A percentile compares a stretch with the other conserved stretches of the same genome.
phyloP scores from a whole-genome alignment of 35 echinoderm and acorn worm species.

The Lytechinus pictus region DNA sequence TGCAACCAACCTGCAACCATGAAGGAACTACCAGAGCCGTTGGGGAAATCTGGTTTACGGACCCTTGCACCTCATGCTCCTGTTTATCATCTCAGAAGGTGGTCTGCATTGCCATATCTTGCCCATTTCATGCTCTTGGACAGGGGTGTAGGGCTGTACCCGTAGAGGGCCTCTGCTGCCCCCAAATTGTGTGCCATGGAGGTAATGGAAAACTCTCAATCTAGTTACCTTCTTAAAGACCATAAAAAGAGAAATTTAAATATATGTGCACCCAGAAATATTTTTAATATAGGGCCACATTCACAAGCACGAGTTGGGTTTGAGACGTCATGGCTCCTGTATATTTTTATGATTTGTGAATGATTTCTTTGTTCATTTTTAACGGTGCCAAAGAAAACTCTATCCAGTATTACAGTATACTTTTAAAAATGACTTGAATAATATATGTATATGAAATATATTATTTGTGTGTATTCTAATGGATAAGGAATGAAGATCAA shows the following conservation, averaged over 20 bases:
- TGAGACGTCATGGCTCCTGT: no score
- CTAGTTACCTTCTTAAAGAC: not conserved
- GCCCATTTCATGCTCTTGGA: conserved; percentile 23
- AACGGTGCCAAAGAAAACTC: no score
- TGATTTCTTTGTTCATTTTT: no score
- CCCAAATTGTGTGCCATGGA: conserved; percentile 58
- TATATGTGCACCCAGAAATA: no score
- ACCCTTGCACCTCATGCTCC: conserved; percentile 52
- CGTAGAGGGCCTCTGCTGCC: conserved; percentile 56
- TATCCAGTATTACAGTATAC: no score
- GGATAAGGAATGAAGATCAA: no score
- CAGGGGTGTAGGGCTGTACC: conserved; percentile 56
- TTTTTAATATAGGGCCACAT: no score
- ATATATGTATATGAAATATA: no score
- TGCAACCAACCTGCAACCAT: not conserved
- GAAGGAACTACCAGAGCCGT: not conserved
- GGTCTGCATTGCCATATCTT: conserved; percentile 52
- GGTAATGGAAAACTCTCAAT: conserved; percentile 30
- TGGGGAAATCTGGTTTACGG: conserved; percentile 61
- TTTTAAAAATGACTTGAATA: no score
- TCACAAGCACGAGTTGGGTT: no score
- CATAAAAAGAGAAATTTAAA: not conserved
- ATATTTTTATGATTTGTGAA: no score
- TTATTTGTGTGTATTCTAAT: no score
- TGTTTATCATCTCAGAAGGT: conserved; percentile 9